phyloP scores from a whole-genome alignment of 2,113 vertebrate genomes.

The Apus apus region DNA sequence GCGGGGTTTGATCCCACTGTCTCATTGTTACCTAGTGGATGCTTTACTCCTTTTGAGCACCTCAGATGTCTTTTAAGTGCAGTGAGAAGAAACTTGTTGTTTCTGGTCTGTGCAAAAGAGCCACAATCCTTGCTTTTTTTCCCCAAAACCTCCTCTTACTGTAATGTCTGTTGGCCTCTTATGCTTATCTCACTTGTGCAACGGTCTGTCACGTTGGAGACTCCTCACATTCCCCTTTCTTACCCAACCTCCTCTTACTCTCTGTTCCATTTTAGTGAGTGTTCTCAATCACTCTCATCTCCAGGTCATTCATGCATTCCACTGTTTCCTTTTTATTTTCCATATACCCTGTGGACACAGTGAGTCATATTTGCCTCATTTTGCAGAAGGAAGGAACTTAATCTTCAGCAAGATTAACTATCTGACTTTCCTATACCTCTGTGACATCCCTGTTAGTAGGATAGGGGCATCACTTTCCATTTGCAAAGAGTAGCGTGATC shows the following conservation, averaged over 20 bases:
- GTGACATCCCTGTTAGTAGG: neutral
- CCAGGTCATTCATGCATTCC: slow-evolving; percentile 11
- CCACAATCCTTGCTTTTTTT: neutral
- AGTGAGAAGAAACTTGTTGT: neutral
- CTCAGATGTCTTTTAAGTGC: neutral
- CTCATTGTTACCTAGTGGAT: neutral
- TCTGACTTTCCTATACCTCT: neutral
- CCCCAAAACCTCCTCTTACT: neutral
- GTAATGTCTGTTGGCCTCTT: neutral
- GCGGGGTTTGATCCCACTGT: neutral
- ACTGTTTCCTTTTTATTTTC: neutral
- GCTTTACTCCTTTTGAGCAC: neutral
- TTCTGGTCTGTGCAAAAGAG: neutral
- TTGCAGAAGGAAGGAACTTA: neutral
- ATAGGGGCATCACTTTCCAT: neutral
- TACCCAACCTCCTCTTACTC: neutral
- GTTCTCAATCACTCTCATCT: neutral
- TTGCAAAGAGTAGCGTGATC: neutral
- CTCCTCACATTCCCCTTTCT: neutral
- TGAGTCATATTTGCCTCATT: slow-evolving; percentile 40
- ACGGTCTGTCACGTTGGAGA: neutral
- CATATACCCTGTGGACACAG: neutral
- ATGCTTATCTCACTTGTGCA: neutral
- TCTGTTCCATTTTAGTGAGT: neutral
- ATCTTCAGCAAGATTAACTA: neutral